phyloP scores from a whole-genome alignment of 1,140 invertebrate genomes.

The Formica exsecta region DNA sequence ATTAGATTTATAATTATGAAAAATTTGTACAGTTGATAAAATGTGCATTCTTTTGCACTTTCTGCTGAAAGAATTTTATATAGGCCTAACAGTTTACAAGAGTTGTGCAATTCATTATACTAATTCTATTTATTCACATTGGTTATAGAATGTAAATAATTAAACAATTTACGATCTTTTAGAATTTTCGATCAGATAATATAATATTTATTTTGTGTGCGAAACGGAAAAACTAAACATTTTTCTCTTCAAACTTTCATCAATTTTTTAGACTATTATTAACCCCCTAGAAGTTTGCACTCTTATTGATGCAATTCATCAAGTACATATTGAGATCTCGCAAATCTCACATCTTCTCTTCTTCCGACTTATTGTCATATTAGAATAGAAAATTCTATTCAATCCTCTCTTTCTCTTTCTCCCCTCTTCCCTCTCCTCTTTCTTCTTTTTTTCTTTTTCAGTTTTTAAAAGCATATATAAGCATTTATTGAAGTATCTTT shows the following conservation, averaged over 20 bases:
- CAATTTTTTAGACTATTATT: not conserved
- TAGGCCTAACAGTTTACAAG: constrained; percentile 22
- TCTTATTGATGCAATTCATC: not conserved
- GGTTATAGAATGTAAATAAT: constrained; percentile 25
- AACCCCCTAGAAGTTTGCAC: not conserved
- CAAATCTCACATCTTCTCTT: not conserved
- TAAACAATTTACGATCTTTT: constrained; percentile 7
- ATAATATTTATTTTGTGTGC: not conserved
- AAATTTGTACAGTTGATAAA: constrained; percentile 35
- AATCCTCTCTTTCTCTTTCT: too few relatives aligned
- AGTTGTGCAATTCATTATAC: constrained; percentile 1
- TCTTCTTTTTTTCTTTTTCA: not conserved
- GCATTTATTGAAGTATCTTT: not conserved
- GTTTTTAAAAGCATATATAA: not conserved
- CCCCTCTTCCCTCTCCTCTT: not conserved
- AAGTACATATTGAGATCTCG: constrained; percentile 8
- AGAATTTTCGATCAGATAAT: not conserved
- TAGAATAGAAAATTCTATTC: not conserved
- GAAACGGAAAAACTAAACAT: not conserved
- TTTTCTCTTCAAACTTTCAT: not conserved
- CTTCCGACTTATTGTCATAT: not conserved
- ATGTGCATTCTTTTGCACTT: constrained; percentile 9
- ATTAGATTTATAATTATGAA: constrained; percentile 42
- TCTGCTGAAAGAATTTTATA: constrained; percentile 25
- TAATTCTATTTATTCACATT: constrained; percentile 44